A percentile compares a stretch with the other conserved stretches of the same genome.
phyloP scores from a whole-genome alignment of 2,113 vertebrate species.

The Arothron firmamentum region DNA sequence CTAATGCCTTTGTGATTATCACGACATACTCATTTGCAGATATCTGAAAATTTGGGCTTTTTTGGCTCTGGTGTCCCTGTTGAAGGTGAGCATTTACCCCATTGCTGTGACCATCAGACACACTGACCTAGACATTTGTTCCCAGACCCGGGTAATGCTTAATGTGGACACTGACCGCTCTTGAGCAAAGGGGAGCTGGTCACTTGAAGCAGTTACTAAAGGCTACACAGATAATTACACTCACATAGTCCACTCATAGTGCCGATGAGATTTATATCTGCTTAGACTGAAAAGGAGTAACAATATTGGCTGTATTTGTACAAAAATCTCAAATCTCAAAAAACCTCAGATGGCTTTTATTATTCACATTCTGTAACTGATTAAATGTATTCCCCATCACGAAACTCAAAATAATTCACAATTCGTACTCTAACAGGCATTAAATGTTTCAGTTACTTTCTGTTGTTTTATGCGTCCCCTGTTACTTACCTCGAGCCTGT shows the following conservation, averaged over 20 bases:
- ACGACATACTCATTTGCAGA: conserved; percentile 29
- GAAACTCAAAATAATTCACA: not conserved
- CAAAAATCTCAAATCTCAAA: conserved; percentile 14
- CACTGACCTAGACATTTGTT: conserved; percentile 38
- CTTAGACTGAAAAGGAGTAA: conserved; percentile 13
- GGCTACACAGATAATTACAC: conserved; percentile 54
- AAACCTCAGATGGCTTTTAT: conserved; percentile 7
- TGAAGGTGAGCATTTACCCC: conserved; percentile 31
- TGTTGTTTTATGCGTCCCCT: not conserved
- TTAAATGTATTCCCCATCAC: too few species aligned
- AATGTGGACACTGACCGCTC: conserved; percentile 47
- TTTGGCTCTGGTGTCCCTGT: conserved; percentile 15
- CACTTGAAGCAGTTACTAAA: conserved; percentile 55
- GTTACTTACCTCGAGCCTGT: conserved; percentile 86
- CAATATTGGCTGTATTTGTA: conserved; percentile 10
- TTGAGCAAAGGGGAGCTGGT: conserved; percentile 27
- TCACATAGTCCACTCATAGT: conserved; percentile 40
- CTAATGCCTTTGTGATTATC: conserved; percentile 23
- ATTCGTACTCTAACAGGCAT: not conserved
- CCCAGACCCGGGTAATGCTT: conserved; percentile 43
- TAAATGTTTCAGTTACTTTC: too few species aligned
- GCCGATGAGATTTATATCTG: conserved; percentile 45
- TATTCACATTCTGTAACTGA: not conserved
- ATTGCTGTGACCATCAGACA: conserved; percentile 44
- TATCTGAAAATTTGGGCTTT: conserved; percentile 22